Evolutionary conservation across 30 jellyfish, hydroid and myxozoan genomes (phyloP).

Genomic region (Aurelia aurita complex sp. Pacific): DNA sequence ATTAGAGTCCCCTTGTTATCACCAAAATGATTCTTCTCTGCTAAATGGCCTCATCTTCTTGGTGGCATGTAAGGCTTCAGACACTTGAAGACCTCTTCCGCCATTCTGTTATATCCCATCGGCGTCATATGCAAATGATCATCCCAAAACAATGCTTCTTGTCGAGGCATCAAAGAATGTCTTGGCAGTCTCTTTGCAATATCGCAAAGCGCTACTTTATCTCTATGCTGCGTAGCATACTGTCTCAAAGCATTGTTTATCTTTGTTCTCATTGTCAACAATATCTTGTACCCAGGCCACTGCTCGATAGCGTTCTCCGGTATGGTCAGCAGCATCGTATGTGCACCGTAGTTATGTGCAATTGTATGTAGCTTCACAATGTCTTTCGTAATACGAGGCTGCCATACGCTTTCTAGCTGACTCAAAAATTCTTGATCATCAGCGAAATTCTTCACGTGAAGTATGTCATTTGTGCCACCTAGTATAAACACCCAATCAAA

Average conservation of each 20-base stretch:
- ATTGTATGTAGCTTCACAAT: constrained; percentile 88
- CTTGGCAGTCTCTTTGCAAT: constrained; percentile 85
- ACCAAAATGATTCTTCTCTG: too few relatives aligned
- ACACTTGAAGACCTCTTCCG: constrained; percentile 85
- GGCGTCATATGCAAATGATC: constrained; percentile 98
- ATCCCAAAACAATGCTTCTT: constrained; percentile 92
- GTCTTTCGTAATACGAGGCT: constrained; percentile 95
- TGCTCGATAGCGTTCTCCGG: constrained; percentile 96
- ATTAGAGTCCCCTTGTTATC: too few relatives aligned
- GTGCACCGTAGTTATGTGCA: constrained; percentile 91
- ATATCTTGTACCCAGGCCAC: constrained; percentile 95
- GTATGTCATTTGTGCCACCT: constrained; percentile 98
- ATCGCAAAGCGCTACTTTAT: constrained; percentile 88
- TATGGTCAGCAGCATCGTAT: constrained; percentile 87
- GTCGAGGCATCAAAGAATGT: constrained; percentile 81
- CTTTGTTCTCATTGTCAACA: constrained; percentile 83
- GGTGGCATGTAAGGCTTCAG: constrained; percentile 84
- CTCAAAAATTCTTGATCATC: constrained; percentile 95
- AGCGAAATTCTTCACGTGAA: constrained; percentile 96
- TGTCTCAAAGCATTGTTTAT: constrained; percentile 83
- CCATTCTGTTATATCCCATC: constrained; percentile 95
- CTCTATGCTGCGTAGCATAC: constrained; percentile 77
- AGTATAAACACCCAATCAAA: constrained; percentile 93
- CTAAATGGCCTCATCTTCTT: too few relatives aligned
- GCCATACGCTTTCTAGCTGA: constrained; percentile 96